Conservation (phyloP, 92 coral and sea anemone species). For the Actinostola sp. region DNA sequence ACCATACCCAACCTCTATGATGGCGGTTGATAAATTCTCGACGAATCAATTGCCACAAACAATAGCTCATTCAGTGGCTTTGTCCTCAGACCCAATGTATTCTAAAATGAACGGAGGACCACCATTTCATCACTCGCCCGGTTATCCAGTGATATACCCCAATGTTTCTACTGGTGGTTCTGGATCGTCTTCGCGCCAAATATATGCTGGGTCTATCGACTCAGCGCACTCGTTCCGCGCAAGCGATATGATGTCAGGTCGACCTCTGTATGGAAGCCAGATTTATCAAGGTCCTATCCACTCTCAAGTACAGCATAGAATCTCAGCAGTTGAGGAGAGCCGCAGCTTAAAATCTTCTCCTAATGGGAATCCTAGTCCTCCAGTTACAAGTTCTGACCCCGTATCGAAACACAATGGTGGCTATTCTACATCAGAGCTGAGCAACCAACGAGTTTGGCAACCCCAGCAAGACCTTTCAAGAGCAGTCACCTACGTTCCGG, state of each 20-base stretch:
- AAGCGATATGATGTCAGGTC: constrained; percentile 80
- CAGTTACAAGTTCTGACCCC: constrained; percentile 78
- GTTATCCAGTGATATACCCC: constrained; percentile 93
- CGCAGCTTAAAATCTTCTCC: constrained; percentile 75
- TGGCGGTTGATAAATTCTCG: constrained; percentile 96
- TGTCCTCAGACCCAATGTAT: constrained; percentile 96
- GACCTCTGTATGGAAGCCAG: constrained; percentile 88
- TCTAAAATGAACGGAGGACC: constrained; percentile 95
- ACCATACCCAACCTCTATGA: constrained; percentile 94
- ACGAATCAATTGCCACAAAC: constrained; percentile 97
- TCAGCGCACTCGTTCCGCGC: constrained; percentile 89
- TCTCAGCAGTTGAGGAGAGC: constrained; percentile 88
- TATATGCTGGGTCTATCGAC: constrained; percentile 83
- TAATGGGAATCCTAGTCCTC: constrained; percentile 83
- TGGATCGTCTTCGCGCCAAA: constrained; percentile 84
- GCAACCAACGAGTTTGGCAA: constrained; percentile 95
- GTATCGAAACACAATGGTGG: constrained; percentile 68
- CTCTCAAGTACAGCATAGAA: constrained; percentile 83
- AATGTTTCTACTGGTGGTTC: constrained; percentile 80
- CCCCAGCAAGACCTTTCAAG: constrained; percentile 98
- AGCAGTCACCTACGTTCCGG: constrained; percentile 97
- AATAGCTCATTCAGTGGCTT: constrained; percentile 97
- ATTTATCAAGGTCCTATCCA: constrained; percentile 79
- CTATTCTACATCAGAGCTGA: constrained; percentile 77
- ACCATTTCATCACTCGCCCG: constrained; percentile 93